A percentile compares a stretch with the other conserved stretches of the same genome.
Conservation (phyloP, 2,888 invertebrate species). For the Phortica magna region DNA sequence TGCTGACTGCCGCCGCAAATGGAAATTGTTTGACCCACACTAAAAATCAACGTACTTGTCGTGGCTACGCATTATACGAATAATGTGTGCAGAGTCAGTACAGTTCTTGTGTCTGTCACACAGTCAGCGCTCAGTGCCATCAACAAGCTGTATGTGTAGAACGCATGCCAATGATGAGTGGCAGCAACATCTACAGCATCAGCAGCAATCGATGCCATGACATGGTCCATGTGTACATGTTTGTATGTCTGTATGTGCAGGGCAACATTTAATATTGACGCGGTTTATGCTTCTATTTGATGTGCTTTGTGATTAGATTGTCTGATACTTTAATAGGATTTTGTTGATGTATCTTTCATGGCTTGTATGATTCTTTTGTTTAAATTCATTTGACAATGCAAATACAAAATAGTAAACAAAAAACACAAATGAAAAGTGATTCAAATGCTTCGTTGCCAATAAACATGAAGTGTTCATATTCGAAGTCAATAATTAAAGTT, state of each 20-base stretch:
- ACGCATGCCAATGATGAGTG: neutral
- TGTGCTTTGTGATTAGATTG: conserved; percentile 64
- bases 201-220: conserved; percentile 15
- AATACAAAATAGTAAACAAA: too few species aligned
- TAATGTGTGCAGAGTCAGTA: neutral
- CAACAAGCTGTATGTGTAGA: conserved; percentile 20
- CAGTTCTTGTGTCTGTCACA: neutral
- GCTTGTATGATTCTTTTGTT: too few species aligned
- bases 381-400: too few species aligned
- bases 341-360: neutral
- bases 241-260: conserved; percentile 48
- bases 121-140: neutral
- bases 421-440: too few species aligned
- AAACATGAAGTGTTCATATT: too few species aligned
- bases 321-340: conserved; percentile 72
- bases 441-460: too few species aligned
- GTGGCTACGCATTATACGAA: neutral
- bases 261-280: conserved; percentile 62
- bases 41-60: neutral
- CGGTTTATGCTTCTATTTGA: conserved; percentile 53
- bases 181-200: conserved; percentile 54
- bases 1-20: neutral
- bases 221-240: neutral
- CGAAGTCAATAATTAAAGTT: too few species aligned
- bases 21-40: conserved; percentile 11